phyloP scores from a whole-genome alignment of 1,140 invertebrate species.

The Globodera rostochiensis region DNA sequence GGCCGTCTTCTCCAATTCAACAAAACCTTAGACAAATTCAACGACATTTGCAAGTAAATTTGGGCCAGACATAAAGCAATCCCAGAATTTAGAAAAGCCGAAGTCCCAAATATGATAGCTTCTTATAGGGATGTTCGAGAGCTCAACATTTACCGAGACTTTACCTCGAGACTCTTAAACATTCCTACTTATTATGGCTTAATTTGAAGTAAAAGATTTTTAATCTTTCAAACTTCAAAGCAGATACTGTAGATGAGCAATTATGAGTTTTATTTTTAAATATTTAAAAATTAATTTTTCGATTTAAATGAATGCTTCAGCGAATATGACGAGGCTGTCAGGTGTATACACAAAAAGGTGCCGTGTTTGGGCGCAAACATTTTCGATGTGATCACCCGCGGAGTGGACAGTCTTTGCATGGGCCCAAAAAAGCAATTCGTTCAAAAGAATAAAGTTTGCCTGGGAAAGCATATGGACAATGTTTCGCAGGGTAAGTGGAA shows the following conservation, averaged over 20 bases:
- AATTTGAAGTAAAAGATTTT: too few species aligned
- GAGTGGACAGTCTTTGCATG: conserved; percentile 1
- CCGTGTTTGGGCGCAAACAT: conserved; percentile 9
- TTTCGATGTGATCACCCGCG: conserved; percentile 19
- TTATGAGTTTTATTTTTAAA: background rate
- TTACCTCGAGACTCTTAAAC: background rate
- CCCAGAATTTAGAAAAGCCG: too few species aligned
- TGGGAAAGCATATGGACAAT: conserved; percentile 16
- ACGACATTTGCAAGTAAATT: conserved; percentile 14
- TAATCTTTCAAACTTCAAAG: too few species aligned
- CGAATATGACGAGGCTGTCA: conserved; percentile 13
- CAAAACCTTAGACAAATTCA: conserved; percentile 16
- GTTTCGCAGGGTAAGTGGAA: background rate
- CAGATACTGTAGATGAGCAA: too few species aligned
- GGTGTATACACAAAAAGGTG: conserved; percentile 11
- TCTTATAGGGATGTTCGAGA: too few species aligned
- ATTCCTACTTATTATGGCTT: too few species aligned
- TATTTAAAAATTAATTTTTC: background rate
- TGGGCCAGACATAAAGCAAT: too few species aligned
- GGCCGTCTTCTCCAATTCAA: conserved; percentile 19
- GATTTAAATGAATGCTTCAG: background rate
- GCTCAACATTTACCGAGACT: too few species aligned
- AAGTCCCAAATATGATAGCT: too few species aligned
- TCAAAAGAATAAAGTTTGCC: conserved; percentile 14
- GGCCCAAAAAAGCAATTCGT: conserved; percentile 16